Percentiles rank a stretch among this genome's conserved stretches.
These are phyloP conservation scores for Pomacea canaliculata DNA, from an alignment of 2,888 invertebrate genomes.

Conservation along the genomic window DNA sequence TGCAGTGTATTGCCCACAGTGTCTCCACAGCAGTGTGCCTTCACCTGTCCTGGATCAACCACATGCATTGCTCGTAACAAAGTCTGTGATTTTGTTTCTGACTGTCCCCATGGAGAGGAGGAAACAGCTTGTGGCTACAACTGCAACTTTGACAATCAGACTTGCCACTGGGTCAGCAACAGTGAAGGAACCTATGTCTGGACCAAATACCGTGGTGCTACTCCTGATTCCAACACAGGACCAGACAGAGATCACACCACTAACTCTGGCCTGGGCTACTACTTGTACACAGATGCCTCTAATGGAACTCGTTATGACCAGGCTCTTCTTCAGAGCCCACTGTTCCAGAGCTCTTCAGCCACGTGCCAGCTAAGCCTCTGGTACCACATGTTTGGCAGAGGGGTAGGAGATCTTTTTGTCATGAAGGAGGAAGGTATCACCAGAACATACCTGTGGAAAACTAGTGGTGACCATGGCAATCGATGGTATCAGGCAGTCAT, in stretches of 20 bases:
- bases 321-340: constrained; percentile 50
- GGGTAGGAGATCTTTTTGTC: constrained; percentile 49
- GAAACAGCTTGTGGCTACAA: constrained; percentile 58
- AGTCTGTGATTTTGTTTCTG: constrained; percentile 57
- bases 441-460: constrained; percentile 42
- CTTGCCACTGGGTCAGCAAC: constrained; percentile 54
- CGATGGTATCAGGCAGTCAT: constrained; percentile 51
- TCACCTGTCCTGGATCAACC: constrained; percentile 39
- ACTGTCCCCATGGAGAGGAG: constrained; percentile 57
- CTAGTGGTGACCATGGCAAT: constrained; percentile 49
- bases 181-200: constrained; percentile 46
- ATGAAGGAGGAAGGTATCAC: constrained; percentile 28
- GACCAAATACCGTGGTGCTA: constrained; percentile 47
- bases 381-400: constrained; percentile 56
- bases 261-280: constrained; percentile 55
- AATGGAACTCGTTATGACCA: constrained; percentile 38
- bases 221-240: constrained; percentile 50
- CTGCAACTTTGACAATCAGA: constrained; percentile 62
- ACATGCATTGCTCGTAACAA: constrained; percentile 43
- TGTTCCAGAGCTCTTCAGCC: constrained; percentile 47
- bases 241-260: constrained; percentile 59
- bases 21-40: constrained; percentile 44
- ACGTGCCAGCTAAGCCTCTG: constrained; percentile 58
- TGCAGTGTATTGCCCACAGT: constrained; percentile 46
- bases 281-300: constrained; percentile 55